Percentiles rank a stretch among this genome's conserved stretches.
These are phyloP conservation scores for Lethenteron camtschaticum DNA, from an alignment of 2,113 vertebrate genomes.

Conservation along the genomic window DNA sequence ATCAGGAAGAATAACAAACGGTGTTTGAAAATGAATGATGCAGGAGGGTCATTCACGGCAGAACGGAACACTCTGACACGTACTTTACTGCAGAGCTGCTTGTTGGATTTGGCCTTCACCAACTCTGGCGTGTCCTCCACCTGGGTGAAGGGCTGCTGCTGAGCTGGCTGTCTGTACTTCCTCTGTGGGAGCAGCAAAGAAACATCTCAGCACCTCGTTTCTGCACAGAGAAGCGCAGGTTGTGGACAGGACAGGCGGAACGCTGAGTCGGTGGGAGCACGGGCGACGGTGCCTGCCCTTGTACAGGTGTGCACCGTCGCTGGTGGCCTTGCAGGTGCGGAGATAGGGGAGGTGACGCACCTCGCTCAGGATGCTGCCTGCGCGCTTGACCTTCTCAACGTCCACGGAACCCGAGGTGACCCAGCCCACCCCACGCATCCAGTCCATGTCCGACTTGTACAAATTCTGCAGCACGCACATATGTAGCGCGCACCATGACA, in stretches of 20 bases:
- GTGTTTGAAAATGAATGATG: no score
- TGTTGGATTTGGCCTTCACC: background rate
- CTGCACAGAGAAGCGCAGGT: no score
- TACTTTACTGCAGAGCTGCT: conserved; percentile 1
- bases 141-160: conserved; percentile 2
- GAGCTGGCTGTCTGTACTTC: conserved; percentile 2
- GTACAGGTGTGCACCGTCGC: conserved; percentile 9
- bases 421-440: conserved; percentile 57
- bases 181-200: background rate
- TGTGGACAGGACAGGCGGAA: no score
- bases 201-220: no score
- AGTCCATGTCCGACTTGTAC: conserved; percentile 50
- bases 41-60: no score
- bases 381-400: conserved; percentile 44
- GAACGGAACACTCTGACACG: background rate
- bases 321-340: conserved; percentile 49
- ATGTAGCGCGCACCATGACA: no score
- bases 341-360: conserved; percentile 52
- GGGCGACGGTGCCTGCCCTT: no score
- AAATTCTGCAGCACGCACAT: conserved; percentile 16
- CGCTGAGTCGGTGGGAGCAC: no score
- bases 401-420: conserved; percentile 60
- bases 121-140: background rate
- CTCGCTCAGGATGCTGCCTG: conserved; percentile 41
- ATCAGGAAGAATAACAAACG: no score